These are phyloP conservation scores for Drosophila stalkeri DNA, from an alignment of 2,888 invertebrate species.

Conservation along the genomic window DNA sequence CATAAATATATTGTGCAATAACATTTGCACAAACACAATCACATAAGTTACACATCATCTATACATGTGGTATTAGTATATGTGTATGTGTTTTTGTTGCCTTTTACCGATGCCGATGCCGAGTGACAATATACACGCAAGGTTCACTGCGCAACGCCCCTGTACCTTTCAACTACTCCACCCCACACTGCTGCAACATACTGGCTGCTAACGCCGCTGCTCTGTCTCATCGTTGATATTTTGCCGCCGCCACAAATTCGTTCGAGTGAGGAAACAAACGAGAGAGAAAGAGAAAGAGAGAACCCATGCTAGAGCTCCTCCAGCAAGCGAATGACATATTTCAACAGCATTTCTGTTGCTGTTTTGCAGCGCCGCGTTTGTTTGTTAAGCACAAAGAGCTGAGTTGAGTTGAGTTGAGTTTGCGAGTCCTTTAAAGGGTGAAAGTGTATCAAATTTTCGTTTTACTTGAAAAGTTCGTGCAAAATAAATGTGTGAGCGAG, in stretches of 20 bases:
- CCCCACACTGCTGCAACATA: constrained; percentile 61
- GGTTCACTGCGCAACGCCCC: constrained; percentile 77
- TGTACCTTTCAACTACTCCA: constrained; percentile 30
- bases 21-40: constrained; percentile 50
- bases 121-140: constrained; percentile 67
- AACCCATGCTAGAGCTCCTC: constrained; percentile 2
- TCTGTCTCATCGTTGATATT: constrained; percentile 73
- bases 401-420: constrained; percentile 11
- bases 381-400: constrained; percentile 29
- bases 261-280: constrained; percentile 24
- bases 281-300: constrained; percentile 17
- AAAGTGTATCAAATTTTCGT: constrained; percentile 59
- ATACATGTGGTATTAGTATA: constrained; percentile 8
- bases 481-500: constrained; percentile 34
- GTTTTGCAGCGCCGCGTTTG: constrained; percentile 25
- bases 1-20: constrained; percentile 76
- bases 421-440: constrained; percentile 75
- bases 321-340: constrained; percentile 68
- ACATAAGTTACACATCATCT: constrained; percentile 11
- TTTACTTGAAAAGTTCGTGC: constrained; percentile 40
- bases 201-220: constrained; percentile 32
- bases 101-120: constrained; percentile 9
- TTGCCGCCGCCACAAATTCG: constrained; percentile 73
- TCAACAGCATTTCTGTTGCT: constrained; percentile 55
- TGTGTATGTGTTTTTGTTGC: constrained; percentile 29